Evolutionary conservation across 1,140 invertebrate species (phyloP).

Genomic region (Acromyrmex echinatior): DNA sequence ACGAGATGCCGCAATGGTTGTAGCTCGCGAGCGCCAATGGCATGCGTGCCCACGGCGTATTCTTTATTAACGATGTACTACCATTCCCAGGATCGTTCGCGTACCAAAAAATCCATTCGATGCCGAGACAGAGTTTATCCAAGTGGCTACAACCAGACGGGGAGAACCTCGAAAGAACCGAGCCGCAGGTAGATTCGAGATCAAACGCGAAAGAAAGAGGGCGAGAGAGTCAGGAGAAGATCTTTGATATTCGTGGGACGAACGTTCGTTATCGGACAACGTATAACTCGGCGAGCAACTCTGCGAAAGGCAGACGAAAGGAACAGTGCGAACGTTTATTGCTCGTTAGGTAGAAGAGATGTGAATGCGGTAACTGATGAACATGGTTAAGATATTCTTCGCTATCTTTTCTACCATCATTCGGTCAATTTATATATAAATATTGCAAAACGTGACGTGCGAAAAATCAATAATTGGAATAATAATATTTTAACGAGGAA

Average conservation of each 20-base stretch:
- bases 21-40: conserved; percentile 74
- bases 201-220: conserved; percentile 40
- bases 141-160: conserved; percentile 70
- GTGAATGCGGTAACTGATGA: conserved; percentile 34
- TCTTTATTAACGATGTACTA: conserved; percentile 84
- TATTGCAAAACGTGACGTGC: conserved; percentile 19
- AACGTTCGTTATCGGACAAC: conserved; percentile 67
- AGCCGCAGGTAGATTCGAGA: conserved; percentile 36
- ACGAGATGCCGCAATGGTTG: conserved; percentile 78
- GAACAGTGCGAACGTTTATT: conserved; percentile 50
- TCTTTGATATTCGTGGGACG: conserved; percentile 69
- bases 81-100: conserved; percentile 74
- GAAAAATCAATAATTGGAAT: conserved; percentile 32
- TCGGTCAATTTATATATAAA: background rate
- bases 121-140: conserved; percentile 29
- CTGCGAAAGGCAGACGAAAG: conserved; percentile 23
- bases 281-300: conserved; percentile 58
- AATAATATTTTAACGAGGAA: conserved; percentile 63
- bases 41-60: conserved; percentile 79
- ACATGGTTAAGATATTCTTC: conserved; percentile 29
- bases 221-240: conserved; percentile 54
- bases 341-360: conserved; percentile 48
- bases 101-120: conserved; percentile 78
- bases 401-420: conserved; percentile 13
- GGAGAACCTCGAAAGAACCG: conserved; percentile 39